Conservation (phyloP, 2,113 vertebrate species). For the Rhea pennata region DNA sequence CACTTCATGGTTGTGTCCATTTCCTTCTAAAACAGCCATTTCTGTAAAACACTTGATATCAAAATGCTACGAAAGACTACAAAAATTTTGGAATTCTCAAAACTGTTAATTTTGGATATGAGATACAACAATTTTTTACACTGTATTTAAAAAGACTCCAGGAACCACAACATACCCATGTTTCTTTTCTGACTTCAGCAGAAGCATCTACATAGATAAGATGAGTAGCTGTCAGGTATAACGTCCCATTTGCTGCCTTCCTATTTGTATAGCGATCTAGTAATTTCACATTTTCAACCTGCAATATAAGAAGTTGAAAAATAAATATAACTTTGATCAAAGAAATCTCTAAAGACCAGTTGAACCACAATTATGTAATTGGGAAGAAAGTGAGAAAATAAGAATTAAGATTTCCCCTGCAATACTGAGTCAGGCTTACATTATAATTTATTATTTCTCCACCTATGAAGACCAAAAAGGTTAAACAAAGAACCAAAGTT, state of each 20-base stretch:
- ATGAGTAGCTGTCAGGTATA: constrained; percentile 86
- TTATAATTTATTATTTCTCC: neutral
- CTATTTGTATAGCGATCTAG: constrained; percentile 77
- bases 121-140: neutral
- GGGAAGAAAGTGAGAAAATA: neutral
- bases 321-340: neutral
- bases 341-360: neutral
- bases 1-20: neutral
- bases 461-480: neutral
- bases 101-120: rapidly evolving
- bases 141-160: neutral
- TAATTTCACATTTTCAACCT: constrained; percentile 84
- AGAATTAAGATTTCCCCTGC: neutral
- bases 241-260: constrained; percentile 75
- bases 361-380: neutral
- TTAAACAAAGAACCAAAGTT: neutral
- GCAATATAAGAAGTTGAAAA: neutral
- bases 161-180: constrained; percentile 77
- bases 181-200: constrained; percentile 78
- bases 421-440: neutral
- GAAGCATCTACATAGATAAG: constrained; percentile 83
- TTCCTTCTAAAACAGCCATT: neutral
- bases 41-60: neutral
- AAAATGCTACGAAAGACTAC: neutral
- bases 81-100: neutral